Conservation (phyloP, 1,140 invertebrate genomes). For the Physella acuta region DNA sequence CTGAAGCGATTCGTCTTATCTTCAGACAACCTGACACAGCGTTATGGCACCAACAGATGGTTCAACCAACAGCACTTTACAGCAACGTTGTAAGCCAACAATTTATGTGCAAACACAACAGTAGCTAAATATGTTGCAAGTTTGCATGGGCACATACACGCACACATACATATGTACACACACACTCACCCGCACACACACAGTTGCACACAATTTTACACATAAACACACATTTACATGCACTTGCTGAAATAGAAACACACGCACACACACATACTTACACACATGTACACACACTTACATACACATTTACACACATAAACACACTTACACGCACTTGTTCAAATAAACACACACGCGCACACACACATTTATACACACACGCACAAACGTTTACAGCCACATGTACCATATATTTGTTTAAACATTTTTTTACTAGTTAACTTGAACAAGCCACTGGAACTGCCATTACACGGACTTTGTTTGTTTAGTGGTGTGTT, state of each 20-base stretch:
- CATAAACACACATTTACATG: not conserved
- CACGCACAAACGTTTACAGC: too few species aligned
- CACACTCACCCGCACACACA: not conserved
- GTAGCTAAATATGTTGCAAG: too few species aligned
- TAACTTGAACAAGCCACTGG: too few species aligned
- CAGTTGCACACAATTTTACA: not conserved
- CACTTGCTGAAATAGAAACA: not conserved
- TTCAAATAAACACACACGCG: not conserved
- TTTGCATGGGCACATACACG: not conserved
- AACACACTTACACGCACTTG: not conserved
- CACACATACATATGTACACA: not conserved
- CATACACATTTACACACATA: not conserved
- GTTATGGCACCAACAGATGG: too few species aligned
- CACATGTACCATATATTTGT: not conserved
- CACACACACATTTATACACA: not conserved
- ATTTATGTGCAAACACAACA: too few species aligned
- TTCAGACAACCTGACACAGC: too few species aligned
- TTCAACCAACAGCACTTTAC: too few species aligned
- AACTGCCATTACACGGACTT: too few species aligned
- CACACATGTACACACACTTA: not conserved
- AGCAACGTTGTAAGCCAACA: too few species aligned
- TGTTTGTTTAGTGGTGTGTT: too few species aligned
- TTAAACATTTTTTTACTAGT: not conserved
- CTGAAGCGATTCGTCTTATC: too few species aligned
- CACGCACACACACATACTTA: not conserved